Percentiles rank a stretch among this genome's conserved stretches.
These are phyloP conservation scores for Petrocephalus microphthalmus DNA, from an alignment of 2,113 vertebrate genomes.

Conservation along the genomic window DNA sequence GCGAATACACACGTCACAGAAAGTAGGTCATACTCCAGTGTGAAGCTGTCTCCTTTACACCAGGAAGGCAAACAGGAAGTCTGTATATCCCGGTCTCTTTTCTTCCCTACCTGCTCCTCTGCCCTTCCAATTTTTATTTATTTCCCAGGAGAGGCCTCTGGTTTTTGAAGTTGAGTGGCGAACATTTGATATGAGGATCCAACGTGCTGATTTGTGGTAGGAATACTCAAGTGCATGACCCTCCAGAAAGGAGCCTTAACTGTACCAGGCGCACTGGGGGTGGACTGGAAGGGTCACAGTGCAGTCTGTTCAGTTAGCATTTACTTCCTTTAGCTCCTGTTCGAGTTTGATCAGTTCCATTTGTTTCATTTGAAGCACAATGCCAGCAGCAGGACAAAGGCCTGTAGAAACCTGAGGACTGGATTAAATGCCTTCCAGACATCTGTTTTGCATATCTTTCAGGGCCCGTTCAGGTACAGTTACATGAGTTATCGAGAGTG, in stretches of 20 bases:
- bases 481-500: constrained; percentile 28
- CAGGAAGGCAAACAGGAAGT: constrained; percentile 8
- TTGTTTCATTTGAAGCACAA: not conserved
- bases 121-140: not conserved
- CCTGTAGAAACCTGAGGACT: not conserved
- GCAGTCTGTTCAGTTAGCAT: not conserved
- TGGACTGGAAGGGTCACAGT: not conserved
- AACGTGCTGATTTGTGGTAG: not conserved
- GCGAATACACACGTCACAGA: not conserved
- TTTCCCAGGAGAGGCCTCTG: not conserved
- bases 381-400: not conserved
- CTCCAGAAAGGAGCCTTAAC: not conserved
- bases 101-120: not conserved
- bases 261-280: not conserved
- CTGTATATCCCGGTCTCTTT: not conserved
- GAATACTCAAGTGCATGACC: not conserved
- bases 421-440: constrained; percentile 35
- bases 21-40: constrained; percentile 24
- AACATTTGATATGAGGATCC: not conserved
- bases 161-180: not conserved
- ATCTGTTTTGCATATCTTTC: constrained; percentile 27
- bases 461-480: constrained; percentile 8
- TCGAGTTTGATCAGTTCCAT: not conserved
- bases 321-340: not conserved
- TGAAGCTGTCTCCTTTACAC: not conserved